Base-by-base conservation (phyloP, 2,797 vertebrate genomes). In the Esox masquinongy region DNA sequence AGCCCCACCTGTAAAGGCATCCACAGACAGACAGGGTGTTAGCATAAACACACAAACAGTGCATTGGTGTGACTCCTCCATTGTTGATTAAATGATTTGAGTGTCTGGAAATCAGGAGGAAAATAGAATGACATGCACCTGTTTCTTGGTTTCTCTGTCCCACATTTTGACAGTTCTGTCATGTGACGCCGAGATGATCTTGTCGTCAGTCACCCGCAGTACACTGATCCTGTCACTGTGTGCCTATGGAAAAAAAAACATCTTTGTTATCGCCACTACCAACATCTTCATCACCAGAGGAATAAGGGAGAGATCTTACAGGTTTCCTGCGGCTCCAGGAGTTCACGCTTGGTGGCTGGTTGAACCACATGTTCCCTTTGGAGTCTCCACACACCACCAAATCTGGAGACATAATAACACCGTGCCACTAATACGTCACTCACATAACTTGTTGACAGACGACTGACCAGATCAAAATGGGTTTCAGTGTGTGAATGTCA, bases 121-220 rank as follows among this genome's bases (percentile, higher is more conserved):
- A 59, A 19, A 61, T 26, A 24, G 56, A 61, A 61, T 61, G 22
- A 14, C 22, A 26, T 17, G 47, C 74, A 95, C 96, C 94, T 96
- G 94, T 82, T 92, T 95, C 89, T 94, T 94, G 6, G 93, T 94
- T 75, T 77, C 74, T 84, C 91, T 87, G 81, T 96, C 92, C 96
- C 96, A 97, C 79, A 97, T 24, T 61, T 97, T 97, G 81, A 97
- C 87, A 0, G 94, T 94, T 77, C 84, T 82, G 84, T 97, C 96
- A 3, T 86, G 72, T 8, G 96, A 97, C 8, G 93, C 95, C 0
- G 96, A 96, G 85, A 97, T 88, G 83, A 97, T 91, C 81, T 80
- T 79, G 72, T 75, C 85, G 15, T 89, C 84, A 0, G 94, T 94
- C 39, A 95, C 77, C 34, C 86, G 92, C 78, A 97, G 88, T 26